Evolutionary conservation across 2,797 vertebrate genomes (phyloP), one percentile per base, ranked within the genome.

Genomic region (Pyrocephalus nanus): DNA sequence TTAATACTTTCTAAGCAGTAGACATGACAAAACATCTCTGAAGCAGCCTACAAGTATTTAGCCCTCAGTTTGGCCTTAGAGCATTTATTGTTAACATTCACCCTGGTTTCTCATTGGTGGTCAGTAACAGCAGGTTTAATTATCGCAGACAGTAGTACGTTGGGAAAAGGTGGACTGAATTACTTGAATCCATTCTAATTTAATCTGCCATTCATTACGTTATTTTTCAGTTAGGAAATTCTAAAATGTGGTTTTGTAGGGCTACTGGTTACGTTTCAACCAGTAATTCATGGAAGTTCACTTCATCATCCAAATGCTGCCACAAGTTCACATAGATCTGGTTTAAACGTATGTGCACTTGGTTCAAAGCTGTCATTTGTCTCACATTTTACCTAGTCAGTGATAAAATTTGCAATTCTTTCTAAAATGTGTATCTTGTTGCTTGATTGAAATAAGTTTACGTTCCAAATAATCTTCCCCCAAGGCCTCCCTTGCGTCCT

Each of bases 131-230:
- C 8, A 67, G 42, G 32, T 91, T 91, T 91, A 57, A 83, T 83
- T 74, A 70, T 3, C 45, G 40, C 5, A 2, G 58, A 80, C n/a
- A 69, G 26, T 10, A 57, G 3, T 34, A 8, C 8, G 23, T 10
- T 77, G 61, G 53, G 61, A 90, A 91, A 90, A 5, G 64, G 36
- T 26, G 26, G 67, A 74, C 26, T 86, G 57, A 76, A 77, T 66
- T 57, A 77, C 57, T 54, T 30, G 3, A 54, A 90, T 54, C 40
- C 14, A n/a, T 77, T 93, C 81, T 80, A 47, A 93, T 80, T 93
- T 86, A 18, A 69, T 60, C 53, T 88, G 38, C 38, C 50, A 55
- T 51, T 89, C 43, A 43, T 45, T 50, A 48, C 3, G 5, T 66
- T 82, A 71, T 73, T 86, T 79, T 90, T 85, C 61, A 77, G 12